Percentiles rank a stretch among this genome's conserved stretches.
Conservation (phyloP, 2,113 vertebrate species). For the Aplodontia rufa region DNA sequence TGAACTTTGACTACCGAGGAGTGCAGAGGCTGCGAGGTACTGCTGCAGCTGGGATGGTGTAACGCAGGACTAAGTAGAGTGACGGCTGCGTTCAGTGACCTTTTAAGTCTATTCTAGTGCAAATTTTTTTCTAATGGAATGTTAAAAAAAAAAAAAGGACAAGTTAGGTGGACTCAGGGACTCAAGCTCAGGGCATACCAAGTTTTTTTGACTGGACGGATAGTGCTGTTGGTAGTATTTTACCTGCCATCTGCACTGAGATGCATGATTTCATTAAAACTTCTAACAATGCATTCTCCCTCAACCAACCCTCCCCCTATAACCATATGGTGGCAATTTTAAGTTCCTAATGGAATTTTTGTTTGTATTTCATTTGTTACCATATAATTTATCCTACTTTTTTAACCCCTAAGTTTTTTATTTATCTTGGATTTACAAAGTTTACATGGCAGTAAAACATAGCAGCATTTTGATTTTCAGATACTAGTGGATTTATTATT, state of each 20-base stretch:
- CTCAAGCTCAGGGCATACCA: background rate
- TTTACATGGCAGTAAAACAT: background rate
- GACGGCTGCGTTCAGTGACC: background rate
- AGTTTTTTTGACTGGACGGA: background rate
- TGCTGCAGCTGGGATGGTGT: background rate
- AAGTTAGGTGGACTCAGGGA: background rate
- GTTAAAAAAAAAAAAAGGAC: background rate
- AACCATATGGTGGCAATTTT: background rate
- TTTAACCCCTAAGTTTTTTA: background rate
- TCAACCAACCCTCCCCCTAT: background rate
- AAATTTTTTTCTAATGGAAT: background rate
- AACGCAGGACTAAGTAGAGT: background rate
- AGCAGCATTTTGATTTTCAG: background rate
- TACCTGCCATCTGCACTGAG: background rate
- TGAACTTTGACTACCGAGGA: background rate
- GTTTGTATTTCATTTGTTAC: slow-evolving; percentile 23
- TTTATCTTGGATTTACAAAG: slow-evolving; percentile 17
- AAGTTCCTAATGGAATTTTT: slow-evolving; percentile 21
- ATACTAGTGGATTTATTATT: slow-evolving; percentile 6
- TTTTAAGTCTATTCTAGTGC: background rate
- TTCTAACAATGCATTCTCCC: background rate
- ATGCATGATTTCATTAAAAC: background rate
- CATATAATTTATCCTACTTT: background rate
- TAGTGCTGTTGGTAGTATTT: background rate
- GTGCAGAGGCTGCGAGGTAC: too few species aligned